Evolutionary conservation across 2,797 vertebrate genomes (phyloP), one percentile per base, ranked within the genome.

Genomic region (Dipus sagitta): DNA sequence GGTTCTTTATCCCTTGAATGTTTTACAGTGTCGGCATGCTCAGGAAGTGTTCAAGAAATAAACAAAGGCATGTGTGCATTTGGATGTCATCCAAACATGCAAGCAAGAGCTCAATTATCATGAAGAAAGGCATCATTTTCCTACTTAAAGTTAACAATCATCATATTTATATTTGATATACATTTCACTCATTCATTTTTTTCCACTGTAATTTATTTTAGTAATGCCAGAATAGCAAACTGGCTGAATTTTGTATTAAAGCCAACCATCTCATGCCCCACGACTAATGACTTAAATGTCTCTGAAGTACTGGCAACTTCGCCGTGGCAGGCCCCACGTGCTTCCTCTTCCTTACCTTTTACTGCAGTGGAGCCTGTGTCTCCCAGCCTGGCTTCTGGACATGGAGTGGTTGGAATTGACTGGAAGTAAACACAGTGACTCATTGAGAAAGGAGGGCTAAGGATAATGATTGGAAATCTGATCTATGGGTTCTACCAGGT

Each of bases 371-470:
- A 91, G 14, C 17, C 30, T 28, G 1, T 70, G 83, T 84, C 23
- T 88, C 52, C 58, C 32, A 64, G 30, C n/a, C 71, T 58, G 28
- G 52, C 24, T 88, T 95, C 38, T 34, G 38, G 64, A 11, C 74
- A 38, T 38, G 38, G 38, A 38, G 38, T 38, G 52, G 24, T 85
- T 87, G 64, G 70, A 95, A 86, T 4, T 67, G 77, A 87, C 60
- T 67, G 28, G 78, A 88, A 87, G 54, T 62, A 28, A 38, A 38
- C 38, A 38, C 38, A 38, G 90, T 77, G 87, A 52, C 13, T 93
- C 30, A 38, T 96, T 64, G 82, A 90, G 71, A 89, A 91, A 89
- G 21, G 30, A 90, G n/a, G 75, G 60, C 77, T 64, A 62, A 89
- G 62, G 86, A 86, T 71, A 38, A 82, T 75, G 67, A 82, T 30